Conservation (phyloP, 2,888 invertebrate species). For the Patella ulyssiponensis region DNA sequence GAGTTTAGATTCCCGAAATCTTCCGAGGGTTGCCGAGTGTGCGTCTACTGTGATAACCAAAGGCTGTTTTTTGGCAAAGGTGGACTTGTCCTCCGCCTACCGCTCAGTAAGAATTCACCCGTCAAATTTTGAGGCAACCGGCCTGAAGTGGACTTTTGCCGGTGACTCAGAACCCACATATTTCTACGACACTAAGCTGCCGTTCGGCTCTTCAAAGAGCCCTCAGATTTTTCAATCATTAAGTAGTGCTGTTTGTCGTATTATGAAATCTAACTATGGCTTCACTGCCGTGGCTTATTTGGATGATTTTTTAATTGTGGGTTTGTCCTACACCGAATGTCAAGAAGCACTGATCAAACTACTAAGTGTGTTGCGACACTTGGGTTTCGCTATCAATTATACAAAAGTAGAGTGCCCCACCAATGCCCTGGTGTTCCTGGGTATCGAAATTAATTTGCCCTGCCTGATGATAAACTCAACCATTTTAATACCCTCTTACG, state of each 20-base stretch:
- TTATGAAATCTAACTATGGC: neutral
- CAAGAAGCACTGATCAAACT: neutral
- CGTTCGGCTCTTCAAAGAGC: neutral
- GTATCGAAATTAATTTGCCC: neutral
- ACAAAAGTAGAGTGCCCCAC: neutral
- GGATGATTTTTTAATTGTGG: neutral
- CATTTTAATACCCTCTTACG: neutral
- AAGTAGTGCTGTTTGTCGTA: neutral
- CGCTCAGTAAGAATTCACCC: conserved; percentile 13
- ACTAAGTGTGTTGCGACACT: neutral
- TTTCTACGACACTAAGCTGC: neutral
- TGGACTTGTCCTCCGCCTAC: conserved; percentile 5
- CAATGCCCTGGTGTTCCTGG: neutral
- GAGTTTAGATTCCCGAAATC: too few relatives aligned
- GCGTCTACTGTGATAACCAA: neutral
- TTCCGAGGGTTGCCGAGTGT: too few relatives aligned
- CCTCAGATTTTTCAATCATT: neutral
- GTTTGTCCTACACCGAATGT: neutral
- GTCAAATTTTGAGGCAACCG: conserved; percentile 19
- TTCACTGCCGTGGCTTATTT: neutral
- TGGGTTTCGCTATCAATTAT: neutral
- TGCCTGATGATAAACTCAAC: neutral
- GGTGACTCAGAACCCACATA: neutral
- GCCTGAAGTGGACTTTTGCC: neutral
- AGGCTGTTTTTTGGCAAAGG: neutral